Conservation (phyloP, 2,113 vertebrate genomes). For the human (Homo sapiens) region DNA sequence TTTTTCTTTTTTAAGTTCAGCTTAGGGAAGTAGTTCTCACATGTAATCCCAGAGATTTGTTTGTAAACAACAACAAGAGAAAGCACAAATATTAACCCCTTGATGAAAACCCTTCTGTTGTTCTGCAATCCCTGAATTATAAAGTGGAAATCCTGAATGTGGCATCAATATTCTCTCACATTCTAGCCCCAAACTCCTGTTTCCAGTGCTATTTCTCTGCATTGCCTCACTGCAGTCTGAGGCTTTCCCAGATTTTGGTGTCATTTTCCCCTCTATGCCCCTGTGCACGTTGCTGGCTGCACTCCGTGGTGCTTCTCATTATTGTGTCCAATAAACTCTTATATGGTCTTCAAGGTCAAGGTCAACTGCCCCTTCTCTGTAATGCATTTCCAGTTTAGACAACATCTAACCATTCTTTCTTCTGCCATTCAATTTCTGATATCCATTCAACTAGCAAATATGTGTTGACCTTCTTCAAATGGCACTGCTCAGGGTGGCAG, state of each 20-base stretch:
- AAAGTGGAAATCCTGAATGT: neutral
- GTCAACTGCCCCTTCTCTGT: neutral
- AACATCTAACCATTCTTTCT: neutral
- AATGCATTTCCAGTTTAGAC: neutral
- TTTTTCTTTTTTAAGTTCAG: neutral
- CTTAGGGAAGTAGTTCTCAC: neutral
- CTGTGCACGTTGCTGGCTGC: neutral
- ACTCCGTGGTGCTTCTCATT: fast-evolving
- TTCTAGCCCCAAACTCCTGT: neutral
- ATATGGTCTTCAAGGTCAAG: neutral
- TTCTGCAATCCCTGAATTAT: neutral
- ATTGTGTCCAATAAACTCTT: neutral
- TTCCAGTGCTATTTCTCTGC: neutral
- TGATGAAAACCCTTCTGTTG: neutral
- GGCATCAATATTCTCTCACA: neutral
- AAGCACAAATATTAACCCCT: neutral
- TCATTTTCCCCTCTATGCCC: neutral
- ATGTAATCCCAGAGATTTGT: neutral
- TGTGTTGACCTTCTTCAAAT: neutral
- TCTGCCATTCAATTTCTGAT: neutral
- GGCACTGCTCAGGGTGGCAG: neutral
- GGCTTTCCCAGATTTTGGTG: neutral
- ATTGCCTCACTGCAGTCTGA: neutral
- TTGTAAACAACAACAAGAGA: neutral
- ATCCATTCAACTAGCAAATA: neutral